Base-by-base conservation (phyloP, 2,113 vertebrate species). In the Tachycineta bicolor region DNA sequence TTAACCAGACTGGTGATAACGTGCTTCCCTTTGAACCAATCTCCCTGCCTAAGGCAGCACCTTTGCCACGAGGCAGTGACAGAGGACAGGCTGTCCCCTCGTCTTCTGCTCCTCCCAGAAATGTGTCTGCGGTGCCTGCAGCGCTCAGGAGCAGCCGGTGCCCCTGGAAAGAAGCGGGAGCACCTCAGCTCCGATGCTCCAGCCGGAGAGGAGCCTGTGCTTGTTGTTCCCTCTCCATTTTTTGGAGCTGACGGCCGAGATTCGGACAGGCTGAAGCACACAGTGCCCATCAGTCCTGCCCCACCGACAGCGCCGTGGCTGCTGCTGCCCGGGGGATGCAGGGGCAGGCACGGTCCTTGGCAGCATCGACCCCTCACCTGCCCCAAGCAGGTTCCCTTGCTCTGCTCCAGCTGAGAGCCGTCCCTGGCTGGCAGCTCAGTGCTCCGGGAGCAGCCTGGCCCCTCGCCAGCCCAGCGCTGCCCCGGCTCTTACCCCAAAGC, bases 181-280 rank as follows among this genome's bases (percentile, higher is more conserved):
- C 44, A 25, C 0, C 37, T 46, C 4, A 4, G 0, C 6, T 6
- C 13, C 0, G 0, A 8, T 2, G 55, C 50, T 80, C 26, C 71
- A 12, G 29, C 37, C 10, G 13, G 17, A 64, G 25, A 31, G 26
- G 26, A 24, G 14, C 1, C 0, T 1, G 18, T 21, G 37, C 34
- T n/a, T 44, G 10, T 25, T 28, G 25, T 11, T n/a, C 20, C 29
- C 44, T 18, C 44, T 26, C 37, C 26, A 2, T 24, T 63, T 29
- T 22, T 31, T 79, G 59, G 22, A 49, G 47, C 64, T n/a, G 9
- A 2, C 41, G 22, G 70, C 33, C 1, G 0, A n/a, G 0, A 2
- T 5, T 6, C 3, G 2, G 39, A 3, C 6, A 56, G 71, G 34
- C 70, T 39, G 62, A 49, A 43, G 80, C 76, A 17, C 76, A 17